phyloP scores from a whole-genome alignment of 2,797 vertebrate genomes.

The Otus scops region DNA sequence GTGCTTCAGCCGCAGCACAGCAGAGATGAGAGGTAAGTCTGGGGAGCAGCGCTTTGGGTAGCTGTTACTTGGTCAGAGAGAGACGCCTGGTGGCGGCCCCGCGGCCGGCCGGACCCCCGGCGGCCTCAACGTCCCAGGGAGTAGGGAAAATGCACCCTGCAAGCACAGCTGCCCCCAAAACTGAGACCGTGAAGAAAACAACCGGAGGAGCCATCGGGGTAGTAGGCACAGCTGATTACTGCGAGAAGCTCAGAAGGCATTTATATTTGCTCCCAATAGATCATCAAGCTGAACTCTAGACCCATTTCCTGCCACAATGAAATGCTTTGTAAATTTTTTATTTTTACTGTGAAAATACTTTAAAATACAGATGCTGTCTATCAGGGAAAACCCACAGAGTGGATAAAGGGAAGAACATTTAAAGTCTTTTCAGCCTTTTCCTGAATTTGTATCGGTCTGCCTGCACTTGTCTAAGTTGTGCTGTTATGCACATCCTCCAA shows the following conservation, averaged over 20 bases:
- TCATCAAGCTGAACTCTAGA: neutral
- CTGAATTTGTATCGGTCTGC: neutral
- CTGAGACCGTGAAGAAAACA: neutral
- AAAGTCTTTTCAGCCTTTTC: neutral
- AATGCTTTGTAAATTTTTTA: accelerated
- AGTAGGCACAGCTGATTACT: neutral
- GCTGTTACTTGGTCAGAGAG: conserved; percentile 58
- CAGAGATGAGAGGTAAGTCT: neutral
- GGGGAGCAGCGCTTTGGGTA: neutral
- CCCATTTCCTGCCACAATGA: neutral
- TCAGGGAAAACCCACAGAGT: neutral
- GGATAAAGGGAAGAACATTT: neutral
- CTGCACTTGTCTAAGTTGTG: neutral
- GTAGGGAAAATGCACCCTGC: accelerated
- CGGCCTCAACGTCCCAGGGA: too few species aligned
- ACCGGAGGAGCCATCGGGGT: neutral
- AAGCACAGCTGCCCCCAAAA: neutral
- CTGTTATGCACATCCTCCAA: neutral
- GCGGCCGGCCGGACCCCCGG: too few species aligned
- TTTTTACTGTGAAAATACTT: neutral
- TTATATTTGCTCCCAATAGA: neutral
- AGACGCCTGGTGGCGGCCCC: conserved; percentile 72
- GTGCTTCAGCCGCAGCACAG: neutral
- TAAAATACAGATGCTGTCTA: neutral
- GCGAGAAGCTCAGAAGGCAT: neutral